Evolutionary conservation across 1,140 invertebrate species (phyloP).

Genomic region (Theocolax elegans): DNA sequence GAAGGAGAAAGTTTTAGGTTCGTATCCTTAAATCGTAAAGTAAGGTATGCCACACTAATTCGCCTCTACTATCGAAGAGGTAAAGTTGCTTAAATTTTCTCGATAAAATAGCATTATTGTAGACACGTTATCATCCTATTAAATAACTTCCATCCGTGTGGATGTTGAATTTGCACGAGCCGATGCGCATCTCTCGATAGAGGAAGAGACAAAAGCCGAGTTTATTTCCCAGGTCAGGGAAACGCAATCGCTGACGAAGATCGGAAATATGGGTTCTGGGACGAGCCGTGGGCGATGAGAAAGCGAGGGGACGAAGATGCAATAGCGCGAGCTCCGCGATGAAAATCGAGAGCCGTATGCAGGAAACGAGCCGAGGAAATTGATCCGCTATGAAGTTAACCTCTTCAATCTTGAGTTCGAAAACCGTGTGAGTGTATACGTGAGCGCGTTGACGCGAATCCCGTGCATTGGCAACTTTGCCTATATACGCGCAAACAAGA

Average conservation of each 20-base stretch:
- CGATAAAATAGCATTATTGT: too few species aligned
- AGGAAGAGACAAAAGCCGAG: background rate
- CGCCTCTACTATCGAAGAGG: too few species aligned
- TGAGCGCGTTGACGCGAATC: background rate
- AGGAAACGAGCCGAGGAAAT: slow-evolving; percentile 38
- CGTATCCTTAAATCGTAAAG: too few species aligned
- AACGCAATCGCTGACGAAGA: background rate
- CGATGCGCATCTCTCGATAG: too few species aligned
- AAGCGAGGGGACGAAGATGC: too few species aligned
- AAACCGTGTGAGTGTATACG: too few species aligned
- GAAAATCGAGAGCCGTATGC: slow-evolving; percentile 19
- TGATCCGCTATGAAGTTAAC: slow-evolving; percentile 33
- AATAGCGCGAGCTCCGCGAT: background rate
- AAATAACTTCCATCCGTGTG: too few species aligned
- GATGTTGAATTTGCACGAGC: too few species aligned
- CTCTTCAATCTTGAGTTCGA: slow-evolving; percentile 27
- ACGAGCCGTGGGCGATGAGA: background rate
- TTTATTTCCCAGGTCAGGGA: background rate
- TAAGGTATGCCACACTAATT: too few species aligned
- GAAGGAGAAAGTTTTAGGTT: too few species aligned
- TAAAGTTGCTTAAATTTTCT: too few species aligned
- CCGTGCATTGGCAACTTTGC: slow-evolving; percentile 11
- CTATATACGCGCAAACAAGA: background rate
- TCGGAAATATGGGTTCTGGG: background rate
- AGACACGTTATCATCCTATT: too few species aligned